phyloP scores from a whole-genome alignment of 2,113 vertebrate genomes.

The Anseranas semipalmata region DNA sequence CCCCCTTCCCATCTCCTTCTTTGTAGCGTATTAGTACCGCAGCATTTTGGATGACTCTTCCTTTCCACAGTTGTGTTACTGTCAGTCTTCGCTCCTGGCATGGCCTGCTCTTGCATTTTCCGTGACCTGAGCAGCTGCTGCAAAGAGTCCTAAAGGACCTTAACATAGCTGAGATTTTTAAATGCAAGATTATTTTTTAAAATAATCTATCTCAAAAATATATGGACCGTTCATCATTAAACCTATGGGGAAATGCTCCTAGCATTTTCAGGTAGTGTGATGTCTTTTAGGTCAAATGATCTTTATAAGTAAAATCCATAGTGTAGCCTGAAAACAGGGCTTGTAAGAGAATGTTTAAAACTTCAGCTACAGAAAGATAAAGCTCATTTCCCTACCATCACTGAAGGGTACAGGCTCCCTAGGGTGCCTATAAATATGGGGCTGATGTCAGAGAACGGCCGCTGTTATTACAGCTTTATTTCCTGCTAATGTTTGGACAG shows the following conservation, averaged over 20 bases:
- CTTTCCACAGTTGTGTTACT: neutral
- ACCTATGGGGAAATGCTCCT: neutral
- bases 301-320: neutral
- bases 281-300: neutral
- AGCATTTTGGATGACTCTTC: neutral
- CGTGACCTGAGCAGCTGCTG: neutral
- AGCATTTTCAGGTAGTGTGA: neutral
- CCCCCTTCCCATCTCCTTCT: neutral
- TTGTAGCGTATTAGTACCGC: neutral
- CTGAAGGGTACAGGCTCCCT: constrained; percentile 11
- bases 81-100: neutral
- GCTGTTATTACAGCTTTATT: constrained; percentile 58
- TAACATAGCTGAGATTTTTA: neutral
- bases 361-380: neutral
- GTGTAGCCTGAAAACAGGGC: neutral
- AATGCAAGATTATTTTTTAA: neutral
- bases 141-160: neutral
- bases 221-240: neutral
- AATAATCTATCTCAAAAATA: neutral
- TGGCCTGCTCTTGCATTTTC: neutral
- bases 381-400: neutral
- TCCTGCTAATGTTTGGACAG: constrained; percentile 48
- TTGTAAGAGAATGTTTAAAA: neutral
- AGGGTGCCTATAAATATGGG: constrained; percentile 51
- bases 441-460: constrained; percentile 38